phyloP scores from a whole-genome alignment of 1,140 invertebrate genomes.

The Diprion similis region DNA sequence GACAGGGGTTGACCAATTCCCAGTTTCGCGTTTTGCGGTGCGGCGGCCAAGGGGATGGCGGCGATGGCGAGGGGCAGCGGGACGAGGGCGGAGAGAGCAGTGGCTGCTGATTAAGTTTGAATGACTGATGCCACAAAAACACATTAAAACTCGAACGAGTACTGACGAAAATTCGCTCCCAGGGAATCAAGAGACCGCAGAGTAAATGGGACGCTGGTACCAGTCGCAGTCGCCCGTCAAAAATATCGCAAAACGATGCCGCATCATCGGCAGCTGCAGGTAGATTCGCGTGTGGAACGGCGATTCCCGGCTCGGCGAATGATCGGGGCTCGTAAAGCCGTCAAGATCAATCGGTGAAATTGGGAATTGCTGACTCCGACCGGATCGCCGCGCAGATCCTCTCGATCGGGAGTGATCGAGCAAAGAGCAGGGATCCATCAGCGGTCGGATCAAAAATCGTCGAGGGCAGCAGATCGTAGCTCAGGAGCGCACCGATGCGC shows the following conservation, averaged over 20 bases:
- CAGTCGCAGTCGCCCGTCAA: background rate
- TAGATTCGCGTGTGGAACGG: conserved; percentile 9
- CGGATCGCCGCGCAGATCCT: too few relatives aligned
- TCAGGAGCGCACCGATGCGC: conserved; percentile 51
- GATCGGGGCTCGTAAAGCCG: conserved; percentile 36
- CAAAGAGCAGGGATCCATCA: conserved; percentile 17
- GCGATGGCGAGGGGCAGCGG: too few relatives aligned
- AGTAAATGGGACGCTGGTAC: conserved; percentile 47
- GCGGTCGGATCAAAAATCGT: conserved; percentile 15
- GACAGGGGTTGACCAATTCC: conserved; percentile 6
- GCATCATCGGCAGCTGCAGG: background rate
- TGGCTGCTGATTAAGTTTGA: conserved; percentile 60
- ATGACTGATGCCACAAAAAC: conserved; percentile 63
- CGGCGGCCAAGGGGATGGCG: too few relatives aligned
- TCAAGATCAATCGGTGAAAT: conserved; percentile 39
- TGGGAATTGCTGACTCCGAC: conserved; percentile 18
- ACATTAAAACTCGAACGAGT: conserved; percentile 63
- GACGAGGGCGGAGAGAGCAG: conserved; percentile 13
- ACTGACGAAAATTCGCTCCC: conserved; percentile 61
- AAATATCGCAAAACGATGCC: background rate
- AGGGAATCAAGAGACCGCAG: conserved; percentile 60
- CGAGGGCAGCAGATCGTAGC: conserved; percentile 49
- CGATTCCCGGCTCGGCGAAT: background rate
- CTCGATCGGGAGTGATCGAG: too few relatives aligned
- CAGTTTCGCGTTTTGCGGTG: background rate